These are phyloP conservation scores for Cataglyphis rosenhaueri DNA, from an alignment of 2,888 invertebrate species.

Conservation along the genomic window DNA sequence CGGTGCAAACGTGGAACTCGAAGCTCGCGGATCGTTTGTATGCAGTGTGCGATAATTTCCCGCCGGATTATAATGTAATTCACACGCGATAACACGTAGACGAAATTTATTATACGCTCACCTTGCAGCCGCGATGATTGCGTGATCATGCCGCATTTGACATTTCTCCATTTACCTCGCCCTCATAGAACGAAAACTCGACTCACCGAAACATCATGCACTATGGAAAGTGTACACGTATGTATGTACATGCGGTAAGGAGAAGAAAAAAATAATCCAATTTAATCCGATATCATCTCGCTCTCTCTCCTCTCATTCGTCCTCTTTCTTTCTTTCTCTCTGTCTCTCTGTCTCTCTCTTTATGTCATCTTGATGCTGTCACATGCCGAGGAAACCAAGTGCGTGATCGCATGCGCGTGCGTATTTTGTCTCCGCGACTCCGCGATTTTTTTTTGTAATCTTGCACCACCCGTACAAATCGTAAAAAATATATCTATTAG, in stretches of 20 bases:
- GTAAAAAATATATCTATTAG: neutral
- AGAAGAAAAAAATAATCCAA: neutral
- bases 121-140: conserved; percentile 69
- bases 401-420: conserved; percentile 14
- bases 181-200: conserved; percentile 52
- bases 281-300: conserved; percentile 4
- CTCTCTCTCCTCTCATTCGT: neutral
- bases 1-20: neutral
- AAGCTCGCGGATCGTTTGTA: neutral
- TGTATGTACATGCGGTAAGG: conserved; percentile 10
- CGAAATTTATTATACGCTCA: conserved; percentile 54
- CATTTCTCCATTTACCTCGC: conserved; percentile 74
- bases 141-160: conserved; percentile 71
- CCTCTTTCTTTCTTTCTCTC: neutral
- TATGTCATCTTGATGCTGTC: neutral
- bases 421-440: neutral
- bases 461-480: neutral
- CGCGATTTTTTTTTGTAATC: neutral
- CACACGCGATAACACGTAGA: conserved; percentile 45
- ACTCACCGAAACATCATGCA: conserved; percentile 37
- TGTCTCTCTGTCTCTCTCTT: neutral
- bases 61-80: neutral
- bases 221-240: neutral
- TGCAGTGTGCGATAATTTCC: neutral
- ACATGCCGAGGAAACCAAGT: neutral